A percentile compares a stretch with the other conserved stretches of the same genome.
Evolutionary conservation across 2,113 vertebrate genomes (phyloP).

Genomic region (Burhinus bistriatus): DNA sequence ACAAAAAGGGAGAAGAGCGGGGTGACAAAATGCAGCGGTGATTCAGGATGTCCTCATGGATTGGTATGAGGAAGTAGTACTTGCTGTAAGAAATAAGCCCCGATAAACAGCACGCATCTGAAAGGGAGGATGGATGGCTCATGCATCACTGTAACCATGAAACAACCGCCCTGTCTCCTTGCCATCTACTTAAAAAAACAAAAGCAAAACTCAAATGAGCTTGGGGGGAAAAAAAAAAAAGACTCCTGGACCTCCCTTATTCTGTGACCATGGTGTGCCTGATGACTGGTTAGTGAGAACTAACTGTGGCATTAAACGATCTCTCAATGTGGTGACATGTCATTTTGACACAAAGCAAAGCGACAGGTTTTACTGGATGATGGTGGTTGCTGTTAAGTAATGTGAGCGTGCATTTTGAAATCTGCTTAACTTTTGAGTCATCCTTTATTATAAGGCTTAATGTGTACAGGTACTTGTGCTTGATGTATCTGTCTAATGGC

Average conservation of each 20-base stretch:
- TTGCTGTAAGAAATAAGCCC: neutral
- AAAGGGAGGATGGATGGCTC: neutral
- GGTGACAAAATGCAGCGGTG: neutral
- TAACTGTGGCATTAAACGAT: neutral
- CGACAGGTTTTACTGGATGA: constrained; percentile 35
- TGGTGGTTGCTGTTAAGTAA: constrained; percentile 47
- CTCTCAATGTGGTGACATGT: neutral
- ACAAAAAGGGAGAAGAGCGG: neutral
- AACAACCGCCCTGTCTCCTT: neutral
- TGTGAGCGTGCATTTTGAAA: constrained; percentile 26
- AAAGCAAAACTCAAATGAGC: neutral
- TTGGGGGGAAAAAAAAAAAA: neutral
- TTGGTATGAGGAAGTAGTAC: neutral
- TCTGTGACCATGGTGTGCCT: neutral
- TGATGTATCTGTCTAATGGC: constrained; percentile 44
- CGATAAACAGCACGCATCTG: neutral
- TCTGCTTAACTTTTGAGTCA: constrained; percentile 56
- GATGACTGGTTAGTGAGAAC: neutral
- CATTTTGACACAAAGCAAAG: neutral
- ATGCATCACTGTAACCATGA: neutral
- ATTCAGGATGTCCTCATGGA: constrained; percentile 5
- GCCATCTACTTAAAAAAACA: neutral
- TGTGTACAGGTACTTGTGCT: constrained; percentile 22
- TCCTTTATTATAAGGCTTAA: constrained; percentile 44
- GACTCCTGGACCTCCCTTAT: neutral